Percentiles rank a stretch among this genome's conserved stretches.
Conservation (phyloP, 1,140 invertebrate species). For the Catajapyx aquilonaris region DNA sequence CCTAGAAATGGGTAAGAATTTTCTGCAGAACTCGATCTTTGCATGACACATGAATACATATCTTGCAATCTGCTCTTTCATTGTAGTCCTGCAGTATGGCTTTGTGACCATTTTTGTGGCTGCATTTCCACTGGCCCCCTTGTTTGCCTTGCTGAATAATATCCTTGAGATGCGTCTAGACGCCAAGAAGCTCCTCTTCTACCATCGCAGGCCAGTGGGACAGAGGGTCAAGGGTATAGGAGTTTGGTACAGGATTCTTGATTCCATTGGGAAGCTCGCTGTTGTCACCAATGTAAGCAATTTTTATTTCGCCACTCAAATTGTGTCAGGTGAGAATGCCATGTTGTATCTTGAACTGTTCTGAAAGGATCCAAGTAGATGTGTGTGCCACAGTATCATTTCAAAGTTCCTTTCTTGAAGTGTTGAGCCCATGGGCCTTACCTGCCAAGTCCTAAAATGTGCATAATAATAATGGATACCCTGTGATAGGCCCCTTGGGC, state of each 20-base stretch:
- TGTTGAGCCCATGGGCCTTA: too few relatives aligned
- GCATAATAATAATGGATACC: too few relatives aligned
- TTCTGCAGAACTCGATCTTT: too few relatives aligned
- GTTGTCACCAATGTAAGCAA: conserved; percentile 84
- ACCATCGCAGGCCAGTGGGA: conserved; percentile 63
- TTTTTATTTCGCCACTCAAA: background rate
- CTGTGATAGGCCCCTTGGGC: too few relatives aligned
- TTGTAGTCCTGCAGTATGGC: conserved; percentile 63
- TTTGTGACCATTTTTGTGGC: conserved; percentile 80
- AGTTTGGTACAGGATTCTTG: conserved; percentile 79
- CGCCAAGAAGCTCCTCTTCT: conserved; percentile 63
- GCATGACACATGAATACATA: too few relatives aligned
- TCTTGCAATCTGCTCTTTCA: too few relatives aligned
- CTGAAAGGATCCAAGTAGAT: background rate
- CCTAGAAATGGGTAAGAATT: conserved; percentile 84
- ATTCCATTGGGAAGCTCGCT: conserved; percentile 70
- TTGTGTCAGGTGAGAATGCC: background rate
- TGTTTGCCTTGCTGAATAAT: conserved; percentile 74
- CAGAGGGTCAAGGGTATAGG: conserved; percentile 69
- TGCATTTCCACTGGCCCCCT: conserved; percentile 69
- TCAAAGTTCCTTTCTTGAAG: background rate
- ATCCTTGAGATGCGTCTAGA: conserved; percentile 74
- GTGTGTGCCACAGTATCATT: conserved; percentile 1
- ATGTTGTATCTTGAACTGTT: conserved; percentile 4
- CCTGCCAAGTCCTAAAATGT: too few relatives aligned